These are phyloP conservation scores for Epirrita christyi DNA, from an alignment of 2,888 invertebrate genomes.

Conservation along the genomic window DNA sequence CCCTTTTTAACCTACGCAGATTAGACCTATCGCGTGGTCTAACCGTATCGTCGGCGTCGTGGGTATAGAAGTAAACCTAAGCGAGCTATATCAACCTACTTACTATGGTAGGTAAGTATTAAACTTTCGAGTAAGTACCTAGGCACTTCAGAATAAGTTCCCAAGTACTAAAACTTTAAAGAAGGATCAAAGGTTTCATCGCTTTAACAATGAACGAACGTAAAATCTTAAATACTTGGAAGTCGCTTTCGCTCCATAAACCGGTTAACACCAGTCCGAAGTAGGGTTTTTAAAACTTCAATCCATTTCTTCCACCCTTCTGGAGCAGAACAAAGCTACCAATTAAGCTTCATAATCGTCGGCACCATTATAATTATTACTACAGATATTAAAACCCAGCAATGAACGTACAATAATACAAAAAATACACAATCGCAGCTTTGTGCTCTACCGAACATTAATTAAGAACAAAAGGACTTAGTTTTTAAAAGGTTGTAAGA, in stretches of 20 bases:
- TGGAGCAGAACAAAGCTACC: constrained; percentile 66
- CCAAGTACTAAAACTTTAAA: constrained; percentile 23
- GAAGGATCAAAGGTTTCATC: constrained; percentile 29
- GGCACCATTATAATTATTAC: constrained; percentile 75
- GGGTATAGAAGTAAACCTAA: too few species aligned
- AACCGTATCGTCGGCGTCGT: too few species aligned
- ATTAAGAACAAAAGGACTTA: constrained; percentile 70
- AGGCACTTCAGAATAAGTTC: constrained; percentile 21
- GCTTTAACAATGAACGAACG: constrained; percentile 25
- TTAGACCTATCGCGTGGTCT: too few species aligned
- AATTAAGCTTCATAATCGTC: constrained; percentile 73
- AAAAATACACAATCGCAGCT: constrained; percentile 75
- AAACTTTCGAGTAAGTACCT: constrained; percentile 25
- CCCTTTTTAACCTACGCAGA: too few species aligned
- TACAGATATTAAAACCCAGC: constrained; percentile 74
- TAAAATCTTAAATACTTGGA: constrained; percentile 33
- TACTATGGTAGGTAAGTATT: background rate
- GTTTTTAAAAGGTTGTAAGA: constrained; percentile 53
- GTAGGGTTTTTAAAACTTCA: constrained; percentile 59
- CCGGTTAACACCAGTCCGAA: constrained; percentile 46
- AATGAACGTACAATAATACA: constrained; percentile 64
- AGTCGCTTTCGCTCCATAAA: constrained; percentile 45
- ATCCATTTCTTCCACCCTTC: constrained; percentile 59
- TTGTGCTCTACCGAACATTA: constrained; percentile 77
- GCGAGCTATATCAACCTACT: background rate